Evolutionary conservation across 2,888 invertebrate species (phyloP).

Genomic region (Drosophila percnosoma): DNA sequence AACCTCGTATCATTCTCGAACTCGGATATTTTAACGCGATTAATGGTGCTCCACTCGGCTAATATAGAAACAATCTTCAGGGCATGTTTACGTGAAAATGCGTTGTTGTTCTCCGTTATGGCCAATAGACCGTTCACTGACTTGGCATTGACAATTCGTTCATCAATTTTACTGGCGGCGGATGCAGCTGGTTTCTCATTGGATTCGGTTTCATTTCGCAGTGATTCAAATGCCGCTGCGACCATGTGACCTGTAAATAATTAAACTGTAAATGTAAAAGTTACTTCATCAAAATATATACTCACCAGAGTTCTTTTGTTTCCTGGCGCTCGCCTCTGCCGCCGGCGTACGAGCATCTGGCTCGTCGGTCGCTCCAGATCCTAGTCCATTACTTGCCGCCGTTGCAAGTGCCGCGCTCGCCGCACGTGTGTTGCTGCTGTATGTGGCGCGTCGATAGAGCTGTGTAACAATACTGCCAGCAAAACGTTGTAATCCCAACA

Average conservation of each 20-base stretch:
- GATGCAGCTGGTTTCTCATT: conserved; percentile 12
- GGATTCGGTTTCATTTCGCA: conserved; percentile 84
- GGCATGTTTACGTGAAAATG: conserved; percentile 89
- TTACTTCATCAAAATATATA: background rate
- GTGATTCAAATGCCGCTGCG: conserved; percentile 90
- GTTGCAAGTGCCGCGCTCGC: conserved; percentile 64
- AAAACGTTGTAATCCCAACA: conserved; percentile 83
- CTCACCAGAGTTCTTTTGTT: conserved; percentile 62
- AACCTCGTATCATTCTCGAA: conserved; percentile 91
- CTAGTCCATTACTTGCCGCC: conserved; percentile 49
- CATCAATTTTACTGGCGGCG: conserved; percentile 85
- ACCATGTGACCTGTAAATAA: conserved; percentile 85
- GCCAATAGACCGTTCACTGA: conserved; percentile 88
- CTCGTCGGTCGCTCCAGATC: conserved; percentile 35
- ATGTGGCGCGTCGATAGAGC: conserved; percentile 69
- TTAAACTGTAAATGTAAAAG: background rate
- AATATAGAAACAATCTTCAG: conserved; percentile 90
- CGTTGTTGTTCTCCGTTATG: conserved; percentile 86
- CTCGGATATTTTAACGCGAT: conserved; percentile 87
- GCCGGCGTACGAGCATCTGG: conserved; percentile 33
- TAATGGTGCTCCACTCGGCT: conserved; percentile 89
- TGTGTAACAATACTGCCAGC: conserved; percentile 70
- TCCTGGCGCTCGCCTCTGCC: conserved; percentile 52
- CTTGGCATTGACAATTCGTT: conserved; percentile 87
- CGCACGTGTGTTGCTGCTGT: conserved; percentile 71